A percentile compares a stretch with the other conserved stretches of the same genome.
Conservation (phyloP, 2,888 invertebrate species). For the Epirrhoe alternata region DNA sequence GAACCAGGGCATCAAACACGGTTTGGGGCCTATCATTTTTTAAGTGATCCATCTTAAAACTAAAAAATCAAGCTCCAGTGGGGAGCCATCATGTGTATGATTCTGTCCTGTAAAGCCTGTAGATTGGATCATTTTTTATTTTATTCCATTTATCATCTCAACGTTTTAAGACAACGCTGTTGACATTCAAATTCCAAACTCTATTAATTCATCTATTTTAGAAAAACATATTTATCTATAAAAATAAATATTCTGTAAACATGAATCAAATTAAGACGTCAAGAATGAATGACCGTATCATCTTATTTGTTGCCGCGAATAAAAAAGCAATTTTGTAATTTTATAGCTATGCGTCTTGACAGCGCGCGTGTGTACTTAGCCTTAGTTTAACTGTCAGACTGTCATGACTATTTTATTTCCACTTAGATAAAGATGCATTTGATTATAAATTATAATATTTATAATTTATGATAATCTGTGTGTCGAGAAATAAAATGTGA, state of each 20-base stretch:
- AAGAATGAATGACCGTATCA: neutral
- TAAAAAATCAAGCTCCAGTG: no score
- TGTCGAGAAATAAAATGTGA: neutral
- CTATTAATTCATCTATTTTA: no score
- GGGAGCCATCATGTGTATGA: no score
- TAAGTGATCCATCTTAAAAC: no score
- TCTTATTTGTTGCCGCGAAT: neutral
- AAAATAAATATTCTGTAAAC: neutral
- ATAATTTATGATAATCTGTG: neutral
- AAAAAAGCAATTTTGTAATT: slow-evolving; percentile 18
- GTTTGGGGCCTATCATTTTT: no score
- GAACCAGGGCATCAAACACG: no score
- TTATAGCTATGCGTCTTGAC: slow-evolving; percentile 28
- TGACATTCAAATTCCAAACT: no score
- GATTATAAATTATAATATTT: neutral
- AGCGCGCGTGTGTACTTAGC: slow-evolving; percentile 24
- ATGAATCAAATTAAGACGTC: neutral
- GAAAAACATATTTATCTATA: neutral
- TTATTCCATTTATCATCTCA: no score
- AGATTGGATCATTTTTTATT: no score
- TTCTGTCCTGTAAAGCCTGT: no score
- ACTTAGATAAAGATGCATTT: slow-evolving; percentile 20
- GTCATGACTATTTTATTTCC: slow-evolving; percentile 25
- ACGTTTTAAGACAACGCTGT: no score
- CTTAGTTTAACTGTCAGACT: slow-evolving; percentile 36